These are phyloP conservation scores for Pygmarrhopalites habei DNA, from an alignment of 1,140 invertebrate species.

Conservation along the genomic window DNA sequence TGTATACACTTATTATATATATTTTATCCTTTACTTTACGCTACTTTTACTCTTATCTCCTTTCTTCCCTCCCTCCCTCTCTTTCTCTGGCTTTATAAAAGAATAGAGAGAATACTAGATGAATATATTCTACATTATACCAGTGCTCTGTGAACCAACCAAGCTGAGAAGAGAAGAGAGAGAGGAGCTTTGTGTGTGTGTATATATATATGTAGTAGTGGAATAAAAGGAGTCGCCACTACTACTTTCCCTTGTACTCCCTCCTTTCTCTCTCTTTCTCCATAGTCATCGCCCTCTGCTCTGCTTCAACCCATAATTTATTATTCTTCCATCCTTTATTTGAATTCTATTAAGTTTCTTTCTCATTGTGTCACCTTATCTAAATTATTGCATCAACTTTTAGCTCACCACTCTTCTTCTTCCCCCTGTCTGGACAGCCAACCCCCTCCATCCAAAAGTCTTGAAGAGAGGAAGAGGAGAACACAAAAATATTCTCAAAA, in stretches of 20 bases:
- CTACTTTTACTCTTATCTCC: conserved; percentile 5
- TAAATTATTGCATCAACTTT: conserved; percentile 16
- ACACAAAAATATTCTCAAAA: too few species aligned
- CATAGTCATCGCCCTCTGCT: not conserved
- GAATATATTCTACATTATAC: too few species aligned
- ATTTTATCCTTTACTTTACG: conserved; percentile 4
- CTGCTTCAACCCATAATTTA: conserved; percentile 7
- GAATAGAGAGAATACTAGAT: too few species aligned
- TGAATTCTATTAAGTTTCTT: conserved; percentile 17
- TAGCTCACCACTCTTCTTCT: not conserved
- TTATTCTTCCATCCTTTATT: conserved; percentile 14
- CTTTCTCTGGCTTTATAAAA: not conserved
- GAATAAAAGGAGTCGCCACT: not conserved
- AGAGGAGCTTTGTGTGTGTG: too few species aligned
- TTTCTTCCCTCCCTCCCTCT: too few species aligned
- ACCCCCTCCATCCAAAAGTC: too few species aligned
- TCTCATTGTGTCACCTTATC: conserved; percentile 16
- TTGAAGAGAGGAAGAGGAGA: too few species aligned
- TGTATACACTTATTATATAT: conserved; percentile 2
- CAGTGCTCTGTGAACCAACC: too few species aligned
- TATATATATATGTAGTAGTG: too few species aligned
- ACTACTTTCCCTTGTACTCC: conserved; percentile 5
- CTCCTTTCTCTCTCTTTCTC: not conserved
- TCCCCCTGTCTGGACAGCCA: too few species aligned
- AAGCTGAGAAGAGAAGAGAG: too few species aligned